Base-by-base conservation (phyloP, 2,888 invertebrate genomes). In the Rhogogaster chlorosoma region DNA sequence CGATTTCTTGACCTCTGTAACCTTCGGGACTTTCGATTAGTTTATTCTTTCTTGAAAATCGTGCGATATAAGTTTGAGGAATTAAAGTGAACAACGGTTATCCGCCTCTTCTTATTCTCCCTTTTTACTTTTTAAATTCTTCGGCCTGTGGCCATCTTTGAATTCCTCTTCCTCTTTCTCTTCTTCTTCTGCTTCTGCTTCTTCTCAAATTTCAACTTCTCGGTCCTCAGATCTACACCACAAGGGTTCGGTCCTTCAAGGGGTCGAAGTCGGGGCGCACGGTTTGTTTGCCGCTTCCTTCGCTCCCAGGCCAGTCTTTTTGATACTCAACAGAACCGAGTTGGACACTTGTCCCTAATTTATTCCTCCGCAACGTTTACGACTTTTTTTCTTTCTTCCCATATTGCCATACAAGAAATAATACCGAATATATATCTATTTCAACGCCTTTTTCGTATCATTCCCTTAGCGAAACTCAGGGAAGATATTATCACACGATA, bases 261-360 rank as follows among this genome's bases (percentile, higher is more conserved):
- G 61, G 61, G 26, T 22, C 10, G 22, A 2, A 10, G 57, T n/a
- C n/a, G 57, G 7, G 10, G n/a, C 22, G 10, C 7, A 22, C 22
- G 61, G 61, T 61, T 61, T 61, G 61, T 61, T 61, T 26, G 61
- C 61, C 12, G 26, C 61, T 61, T 67, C 67, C 6, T 67, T 18
- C 29, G 32, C 26, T 26, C 32, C 15, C 32, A 73, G 42, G 71
- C 38, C 71, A 73, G 42, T 73, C n/a, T n/a, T n/a, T n/a, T 73
- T 73, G 71, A 73, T 73, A 73, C 38, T 73, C 42, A 42, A 22
- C 71, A 73, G 71, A 73, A 38, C 22, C 42, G 10, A 18, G 67
- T 0, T 9, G 71, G 38, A 42, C 71, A 73, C 71, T 73, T 42
- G 71, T 73, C 42, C 71, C 42, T 70, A 26, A 61, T 61, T 29